Evolutionary conservation across 2,113 vertebrate genomes (phyloP).

Genomic region (Myxocyprinus asiaticus): DNA sequence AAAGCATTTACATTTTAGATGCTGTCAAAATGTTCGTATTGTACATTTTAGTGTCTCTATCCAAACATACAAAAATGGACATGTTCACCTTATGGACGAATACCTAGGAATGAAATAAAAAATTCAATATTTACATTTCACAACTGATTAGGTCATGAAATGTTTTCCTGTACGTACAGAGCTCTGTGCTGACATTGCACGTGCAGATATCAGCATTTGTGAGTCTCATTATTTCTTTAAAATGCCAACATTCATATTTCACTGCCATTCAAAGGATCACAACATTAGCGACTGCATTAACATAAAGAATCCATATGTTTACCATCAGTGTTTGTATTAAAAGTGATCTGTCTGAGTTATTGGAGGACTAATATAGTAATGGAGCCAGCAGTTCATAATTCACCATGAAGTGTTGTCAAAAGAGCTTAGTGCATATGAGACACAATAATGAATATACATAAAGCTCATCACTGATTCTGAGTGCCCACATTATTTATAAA

Average conservation of each 20-base stretch:
- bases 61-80: too few species aligned
- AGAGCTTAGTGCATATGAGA: constrained; percentile 58
- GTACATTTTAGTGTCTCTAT: too few species aligned
- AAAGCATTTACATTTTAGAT: too few species aligned
- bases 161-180: too few species aligned
- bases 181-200: too few species aligned
- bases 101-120: too few species aligned
- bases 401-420: constrained; percentile 59
- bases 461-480: constrained; percentile 53
- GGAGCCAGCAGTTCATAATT: constrained; percentile 55
- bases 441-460: constrained; percentile 60
- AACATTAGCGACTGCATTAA: too few species aligned
- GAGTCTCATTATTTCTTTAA: not conserved
- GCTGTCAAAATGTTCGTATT: too few species aligned
- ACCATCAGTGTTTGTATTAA: constrained; percentile 39
- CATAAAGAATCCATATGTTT: constrained; percentile 42
- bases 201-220: too few species aligned
- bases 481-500: constrained; percentile 26
- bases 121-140: too few species aligned
- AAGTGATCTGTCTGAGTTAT: constrained; percentile 44
- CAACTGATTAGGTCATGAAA: too few species aligned
- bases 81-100: too few species aligned
- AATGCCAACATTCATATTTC: constrained; percentile 11
- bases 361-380: constrained; percentile 55
- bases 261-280: not conserved